Percentiles rank a stretch among this genome's conserved stretches.
Conservation (phyloP, 2,113 vertebrate species). For the Phyllostomus discolor region DNA sequence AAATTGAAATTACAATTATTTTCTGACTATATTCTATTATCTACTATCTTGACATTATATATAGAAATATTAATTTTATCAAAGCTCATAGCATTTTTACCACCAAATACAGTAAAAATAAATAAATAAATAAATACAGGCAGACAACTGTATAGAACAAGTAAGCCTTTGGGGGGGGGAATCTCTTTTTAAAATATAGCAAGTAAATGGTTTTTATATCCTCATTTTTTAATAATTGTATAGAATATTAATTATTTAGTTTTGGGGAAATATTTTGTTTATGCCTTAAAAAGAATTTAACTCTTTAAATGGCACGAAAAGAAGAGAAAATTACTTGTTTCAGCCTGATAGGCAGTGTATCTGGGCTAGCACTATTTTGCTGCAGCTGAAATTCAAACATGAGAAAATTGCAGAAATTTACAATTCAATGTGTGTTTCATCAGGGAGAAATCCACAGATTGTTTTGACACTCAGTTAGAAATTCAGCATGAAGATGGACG, state of each 20-base stretch:
- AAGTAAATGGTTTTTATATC: conserved; percentile 12
- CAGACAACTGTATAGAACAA: neutral
- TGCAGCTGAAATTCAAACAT: conserved; percentile 81
- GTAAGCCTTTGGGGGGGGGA: neutral
- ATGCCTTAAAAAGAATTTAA: conserved; percentile 64
- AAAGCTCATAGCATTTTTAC: neutral
- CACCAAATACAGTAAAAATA: conserved; percentile 16
- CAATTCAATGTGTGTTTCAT: conserved; percentile 88
- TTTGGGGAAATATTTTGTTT: conserved; percentile 26
- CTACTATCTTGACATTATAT: neutral
- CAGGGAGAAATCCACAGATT: conserved; percentile 85
- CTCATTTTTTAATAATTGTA: conserved; percentile 26
- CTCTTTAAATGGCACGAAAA: conserved; percentile 61
- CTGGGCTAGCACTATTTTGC: conserved; percentile 75
- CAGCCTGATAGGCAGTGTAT: conserved; percentile 63
- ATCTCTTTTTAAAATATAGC: neutral
- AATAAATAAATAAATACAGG: neutral
- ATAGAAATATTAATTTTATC: conserved; percentile 47
- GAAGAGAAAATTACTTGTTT: conserved; percentile 70
- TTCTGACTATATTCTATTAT: conserved; percentile 6
- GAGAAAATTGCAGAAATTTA: conserved; percentile 86
- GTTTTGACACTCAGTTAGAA: conserved; percentile 92
- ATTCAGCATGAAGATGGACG: conserved; percentile 88
- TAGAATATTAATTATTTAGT: conserved; percentile 56
- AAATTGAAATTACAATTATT: conserved; percentile 24